phyloP scores from a whole-genome alignment of 1,140 invertebrate species.

The Drosophila nigromelanica region DNA sequence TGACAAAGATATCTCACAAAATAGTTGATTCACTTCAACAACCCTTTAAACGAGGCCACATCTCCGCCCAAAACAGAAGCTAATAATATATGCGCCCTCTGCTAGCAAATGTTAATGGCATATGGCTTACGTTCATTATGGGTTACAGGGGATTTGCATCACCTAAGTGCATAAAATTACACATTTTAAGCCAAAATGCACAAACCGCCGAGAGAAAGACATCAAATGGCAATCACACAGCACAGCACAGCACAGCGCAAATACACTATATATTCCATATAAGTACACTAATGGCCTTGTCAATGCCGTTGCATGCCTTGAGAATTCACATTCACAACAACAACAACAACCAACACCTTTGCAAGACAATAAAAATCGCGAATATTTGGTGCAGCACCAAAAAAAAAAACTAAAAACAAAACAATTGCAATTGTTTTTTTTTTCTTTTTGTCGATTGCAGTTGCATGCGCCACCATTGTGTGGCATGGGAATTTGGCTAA shows the following conservation, averaged over 20 bases:
- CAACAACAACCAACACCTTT: slow-evolving; percentile 25
- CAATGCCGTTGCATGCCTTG: slow-evolving; percentile 70
- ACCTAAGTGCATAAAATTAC: slow-evolving; percentile 56
- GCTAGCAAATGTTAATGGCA: slow-evolving; percentile 21
- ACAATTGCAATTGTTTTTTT: slow-evolving; percentile 71
- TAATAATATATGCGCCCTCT: slow-evolving; percentile 17
- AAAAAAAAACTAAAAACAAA: slow-evolving; percentile 31
- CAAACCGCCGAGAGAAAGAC: slow-evolving; percentile 26
- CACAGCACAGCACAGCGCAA: slow-evolving; percentile 12
- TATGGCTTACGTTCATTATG: slow-evolving; percentile 30
- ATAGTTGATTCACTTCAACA: too few relatives aligned
- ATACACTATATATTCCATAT: slow-evolving; percentile 16
- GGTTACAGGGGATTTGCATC: slow-evolving; percentile 40
- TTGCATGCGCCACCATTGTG: slow-evolving; percentile 55
- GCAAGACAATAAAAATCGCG: slow-evolving; percentile 65
- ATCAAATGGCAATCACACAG: slow-evolving; percentile 44
- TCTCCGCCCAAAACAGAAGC: slow-evolving; percentile 1
- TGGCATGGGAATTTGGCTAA: slow-evolving; percentile 60
- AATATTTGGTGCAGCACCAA: slow-evolving; percentile 66
- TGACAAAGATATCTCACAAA: too few relatives aligned
- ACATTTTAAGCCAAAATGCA: slow-evolving; percentile 34
- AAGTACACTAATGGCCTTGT: slow-evolving; percentile 63
- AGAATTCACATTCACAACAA: slow-evolving; percentile 59
- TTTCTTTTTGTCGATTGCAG: slow-evolving; percentile 37
- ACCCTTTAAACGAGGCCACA: too few relatives aligned